Evolutionary conservation across 2,797 vertebrate species (phyloP), one percentile per base, ranked within the genome.

Genomic region (Mus minutoides): DNA sequence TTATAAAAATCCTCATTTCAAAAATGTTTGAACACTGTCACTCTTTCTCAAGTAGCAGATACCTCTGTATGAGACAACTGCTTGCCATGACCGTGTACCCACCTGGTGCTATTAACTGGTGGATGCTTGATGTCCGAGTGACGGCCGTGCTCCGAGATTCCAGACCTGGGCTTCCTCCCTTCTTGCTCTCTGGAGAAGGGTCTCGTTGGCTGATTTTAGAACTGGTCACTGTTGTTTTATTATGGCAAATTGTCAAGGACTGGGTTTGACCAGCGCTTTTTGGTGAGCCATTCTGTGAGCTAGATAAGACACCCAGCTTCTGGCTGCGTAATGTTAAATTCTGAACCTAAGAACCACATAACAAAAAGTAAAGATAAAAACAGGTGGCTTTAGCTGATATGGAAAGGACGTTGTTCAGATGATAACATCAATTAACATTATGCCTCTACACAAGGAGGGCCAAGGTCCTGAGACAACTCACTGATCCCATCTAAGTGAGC

Each of bases 281-380:
- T 98, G 99, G 98, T 79, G 99, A 98, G 93, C 99, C 98, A 76
- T 98, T 98, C 97, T 99, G 99, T 67, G 99, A 98, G 98, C 99
- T 97, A 87, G 99, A 98, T 96, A 99, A 97, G 60, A 99, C 98
- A 96, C 99, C 98, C 93, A 99, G 98, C 96, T 99, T 99, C 97
- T 99, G 99, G 95, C 99, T 99, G 91, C 98, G 99, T 92, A 99
- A 91, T 78, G 99, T 99, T 98, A 99, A 98, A 98, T 99, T 99
- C 98, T 99, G 99, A 98, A 99, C 99, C 99, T 99, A 98, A 95
- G 92, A 96, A 97, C 89, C 97, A 98, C 92, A 97, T 91, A 97
- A 98, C 92, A 98, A 94, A 97, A 98, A 97, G 94, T 92, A 95
- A 84, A 92, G 87, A 95, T 90, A 85, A 97, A 95, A 97, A 94